Evolutionary conservation across 2,888 invertebrate genomes (phyloP).

Genomic region (Stictocephala bisonia): DNA sequence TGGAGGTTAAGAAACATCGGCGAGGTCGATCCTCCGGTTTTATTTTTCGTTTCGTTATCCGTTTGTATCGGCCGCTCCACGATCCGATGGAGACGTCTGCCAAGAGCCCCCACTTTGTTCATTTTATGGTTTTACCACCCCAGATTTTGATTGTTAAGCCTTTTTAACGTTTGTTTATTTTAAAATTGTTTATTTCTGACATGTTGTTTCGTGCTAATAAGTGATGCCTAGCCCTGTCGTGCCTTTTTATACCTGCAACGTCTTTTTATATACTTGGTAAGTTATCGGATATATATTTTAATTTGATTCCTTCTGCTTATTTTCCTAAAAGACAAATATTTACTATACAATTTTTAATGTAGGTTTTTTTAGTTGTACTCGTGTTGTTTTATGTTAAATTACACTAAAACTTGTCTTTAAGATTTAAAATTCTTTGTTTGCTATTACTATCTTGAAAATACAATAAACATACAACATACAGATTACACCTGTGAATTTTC

Average conservation of each 20-base stretch:
- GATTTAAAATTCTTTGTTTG: no score
- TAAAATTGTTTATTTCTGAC: neutral
- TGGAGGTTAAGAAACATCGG: conserved; percentile 31
- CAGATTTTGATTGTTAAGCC: neutral
- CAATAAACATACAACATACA: no score
- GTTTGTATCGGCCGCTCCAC: neutral
- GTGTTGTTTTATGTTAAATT: no score
- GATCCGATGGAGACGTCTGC: neutral
- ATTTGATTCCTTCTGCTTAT: no score
- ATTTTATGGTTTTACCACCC: neutral
- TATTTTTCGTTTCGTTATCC: conserved; percentile 12
- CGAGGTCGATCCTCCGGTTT: conserved; percentile 11
- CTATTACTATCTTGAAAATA: no score
- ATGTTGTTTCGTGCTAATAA: conserved; percentile 4
- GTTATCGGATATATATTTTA: no score
- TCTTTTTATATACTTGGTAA: conserved; percentile 15
- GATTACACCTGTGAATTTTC: no score
- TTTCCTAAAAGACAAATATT: no score
- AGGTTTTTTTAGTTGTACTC: no score
- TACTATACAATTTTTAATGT: no score
- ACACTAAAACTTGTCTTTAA: no score
- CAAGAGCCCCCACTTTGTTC: no score
- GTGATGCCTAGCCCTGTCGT: neutral
- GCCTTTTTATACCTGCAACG: neutral
- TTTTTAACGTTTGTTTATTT: conserved; percentile 25